These are phyloP conservation scores for Perodicticus potto DNA, from an alignment of 2,797 vertebrate species.

Conservation along the genomic window DNA sequence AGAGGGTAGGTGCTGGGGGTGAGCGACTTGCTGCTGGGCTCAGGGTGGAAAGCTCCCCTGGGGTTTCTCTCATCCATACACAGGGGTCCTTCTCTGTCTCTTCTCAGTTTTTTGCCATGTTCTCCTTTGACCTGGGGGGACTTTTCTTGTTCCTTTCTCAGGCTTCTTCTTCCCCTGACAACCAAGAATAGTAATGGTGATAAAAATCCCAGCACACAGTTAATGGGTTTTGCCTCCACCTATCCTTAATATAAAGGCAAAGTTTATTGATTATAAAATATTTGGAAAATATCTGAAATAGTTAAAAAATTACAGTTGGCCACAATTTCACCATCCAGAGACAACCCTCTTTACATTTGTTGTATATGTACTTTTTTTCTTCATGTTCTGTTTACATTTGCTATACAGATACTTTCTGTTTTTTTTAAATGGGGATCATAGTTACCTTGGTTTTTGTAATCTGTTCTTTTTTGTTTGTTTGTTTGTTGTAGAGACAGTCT, in stretches of 20 bases:
- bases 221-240: background rate
- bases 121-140: background rate
- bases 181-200: background rate
- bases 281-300: background rate
- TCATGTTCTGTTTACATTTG: background rate
- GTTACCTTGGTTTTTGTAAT: background rate
- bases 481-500: background rate
- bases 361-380: background rate
- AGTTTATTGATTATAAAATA: background rate
- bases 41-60: too few species aligned
- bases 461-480: background rate
- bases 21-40: rapidly evolving
- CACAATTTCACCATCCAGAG: background rate
- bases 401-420: background rate
- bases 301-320: background rate
- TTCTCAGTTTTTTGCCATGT: too few species aligned
- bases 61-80: rapidly evolving
- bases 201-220: background rate
- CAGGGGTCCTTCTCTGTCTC: too few species aligned
- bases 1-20: too few species aligned
- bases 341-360: background rate
- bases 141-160: background rate
- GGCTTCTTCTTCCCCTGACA: background rate
- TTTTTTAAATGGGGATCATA: background rate
- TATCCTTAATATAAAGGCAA: background rate